phyloP scores from a whole-genome alignment of 2,888 invertebrate genomes.

The Drosophila greeni region DNA sequence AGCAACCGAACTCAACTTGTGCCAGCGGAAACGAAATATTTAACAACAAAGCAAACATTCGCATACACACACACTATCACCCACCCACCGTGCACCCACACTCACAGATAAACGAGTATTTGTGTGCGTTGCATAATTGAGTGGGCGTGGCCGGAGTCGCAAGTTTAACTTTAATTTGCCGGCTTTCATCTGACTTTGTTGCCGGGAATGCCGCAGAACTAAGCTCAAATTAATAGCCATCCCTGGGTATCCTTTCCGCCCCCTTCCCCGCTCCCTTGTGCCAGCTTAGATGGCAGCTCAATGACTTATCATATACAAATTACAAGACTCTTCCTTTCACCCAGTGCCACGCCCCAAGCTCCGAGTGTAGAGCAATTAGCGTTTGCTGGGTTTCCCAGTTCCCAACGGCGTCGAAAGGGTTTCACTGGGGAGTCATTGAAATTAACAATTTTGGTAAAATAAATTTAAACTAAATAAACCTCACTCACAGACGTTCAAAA shows the following conservation, averaged over 20 bases:
- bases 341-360: conserved; percentile 33
- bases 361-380: conserved; percentile 25
- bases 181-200: conserved; percentile 45
- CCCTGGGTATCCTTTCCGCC: not conserved
- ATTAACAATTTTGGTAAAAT: not conserved
- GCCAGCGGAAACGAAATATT: conserved; percentile 73
- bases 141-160: conserved; percentile 56
- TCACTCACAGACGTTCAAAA: too few relatives aligned
- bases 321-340: conserved; percentile 56
- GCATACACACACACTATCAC: conserved; percentile 15
- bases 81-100: conserved; percentile 3
- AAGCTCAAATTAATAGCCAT: conserved; percentile 48
- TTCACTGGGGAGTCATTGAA: not conserved
- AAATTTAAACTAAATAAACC: not conserved
- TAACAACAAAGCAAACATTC: conserved; percentile 65
- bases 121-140: conserved; percentile 54
- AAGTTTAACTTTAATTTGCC: conserved; percentile 43
- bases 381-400: conserved; percentile 1
- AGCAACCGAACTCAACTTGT: conserved; percentile 57
- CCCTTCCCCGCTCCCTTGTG: not conserved
- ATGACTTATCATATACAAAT: conserved; percentile 67
- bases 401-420: not conserved
- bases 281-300: conserved; percentile 39
- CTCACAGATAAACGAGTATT: conserved; percentile 15
- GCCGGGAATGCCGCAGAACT: conserved; percentile 30